Conservation (phyloP, 1,140 invertebrate species). For the Brachionus manjavacas region DNA sequence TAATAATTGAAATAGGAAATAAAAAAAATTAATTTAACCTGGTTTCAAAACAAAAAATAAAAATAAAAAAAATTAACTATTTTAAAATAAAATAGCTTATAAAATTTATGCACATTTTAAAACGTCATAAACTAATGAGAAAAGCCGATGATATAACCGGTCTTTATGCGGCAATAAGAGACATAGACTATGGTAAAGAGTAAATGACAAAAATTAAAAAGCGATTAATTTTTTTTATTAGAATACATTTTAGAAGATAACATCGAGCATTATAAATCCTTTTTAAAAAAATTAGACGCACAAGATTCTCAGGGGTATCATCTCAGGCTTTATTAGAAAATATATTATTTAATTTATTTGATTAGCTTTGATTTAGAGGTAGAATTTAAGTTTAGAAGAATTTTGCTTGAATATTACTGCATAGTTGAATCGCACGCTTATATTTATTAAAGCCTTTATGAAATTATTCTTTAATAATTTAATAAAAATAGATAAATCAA, state of each 20-base stretch:
- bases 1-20: too few relatives aligned
- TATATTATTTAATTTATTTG: neutral
- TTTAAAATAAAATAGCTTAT: neutral
- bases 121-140: neutral
- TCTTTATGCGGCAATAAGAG: neutral
- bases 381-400: neutral
- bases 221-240: neutral
- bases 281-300: constrained; percentile 12
- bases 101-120: constrained; percentile 13
- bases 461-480: neutral
- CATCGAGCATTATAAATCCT: neutral
- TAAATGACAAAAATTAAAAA: neutral
- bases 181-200: constrained; percentile 4
- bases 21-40: neutral
- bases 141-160: neutral
- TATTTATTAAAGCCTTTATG: too few relatives aligned
- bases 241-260: neutral
- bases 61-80: neutral
- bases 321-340: neutral
- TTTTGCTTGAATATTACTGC: neutral
- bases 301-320: neutral
- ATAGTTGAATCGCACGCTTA: neutral
- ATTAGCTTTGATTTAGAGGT: neutral
- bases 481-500: neutral
- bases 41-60: neutral